Evolutionary conservation across 2,888 invertebrate species (phyloP), one percentile per base, ranked within the genome.

Genomic region (Prostheceraeus crozeri): DNA sequence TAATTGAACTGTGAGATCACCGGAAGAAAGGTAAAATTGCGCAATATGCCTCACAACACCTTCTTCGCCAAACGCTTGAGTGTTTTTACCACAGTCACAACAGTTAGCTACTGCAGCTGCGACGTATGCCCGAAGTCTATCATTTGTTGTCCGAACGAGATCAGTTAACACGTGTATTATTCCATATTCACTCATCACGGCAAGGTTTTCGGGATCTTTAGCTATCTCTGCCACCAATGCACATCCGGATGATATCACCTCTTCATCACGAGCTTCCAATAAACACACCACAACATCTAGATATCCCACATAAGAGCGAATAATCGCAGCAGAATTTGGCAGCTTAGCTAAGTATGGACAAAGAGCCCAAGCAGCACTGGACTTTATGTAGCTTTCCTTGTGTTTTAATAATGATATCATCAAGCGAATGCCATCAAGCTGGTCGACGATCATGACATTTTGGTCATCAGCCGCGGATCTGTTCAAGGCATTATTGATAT

Each of bases 391-490:
- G 16, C 83, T 81, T 10, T 84, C 84, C 19, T 84, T 83, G 71
- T 90, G 89, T 73, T 91, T 93, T 4, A 94, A 79, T 28, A 93
- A 78, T 0, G 93, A 93, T 93, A 93, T 93, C 51, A 91, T 82
- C 16, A 93, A 79, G 57, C 93, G 80, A 1, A 91, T 87, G 0
- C 90, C 93, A 72, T 94, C 93, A 25, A 89, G 72, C 63, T 86
- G 83, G 68, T 91, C 89, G 45, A 93, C 85, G 61, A 86, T 83
- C 10, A 3, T 27, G 35, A 55, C 36, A 53, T 21, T 23, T 11
- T 14, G 4, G n/a, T 35, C 35, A 53, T 55, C 19, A 35, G 21
- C 23, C 2, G 55, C 55, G 14, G 35, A 55, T 19, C 36, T 23
- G 4, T 30, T 33, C n/a, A 55, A 21, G 16, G 35, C 35, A 2